Evolutionary conservation across 2,797 vertebrate species (phyloP).

Genomic region (Sparidentex hasta): DNA sequence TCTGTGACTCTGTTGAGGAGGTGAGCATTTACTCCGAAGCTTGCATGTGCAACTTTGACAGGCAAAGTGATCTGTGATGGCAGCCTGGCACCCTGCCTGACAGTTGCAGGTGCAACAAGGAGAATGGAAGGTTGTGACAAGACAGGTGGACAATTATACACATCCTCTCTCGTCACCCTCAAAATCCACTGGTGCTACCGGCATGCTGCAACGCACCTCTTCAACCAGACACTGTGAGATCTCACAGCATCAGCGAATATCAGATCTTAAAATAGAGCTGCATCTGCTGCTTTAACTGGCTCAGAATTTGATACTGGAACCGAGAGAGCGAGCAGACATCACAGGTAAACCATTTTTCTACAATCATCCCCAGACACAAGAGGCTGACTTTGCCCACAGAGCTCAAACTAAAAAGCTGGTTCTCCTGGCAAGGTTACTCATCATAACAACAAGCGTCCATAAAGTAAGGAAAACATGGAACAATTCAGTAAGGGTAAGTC

Average conservation of each 20-base stretch:
- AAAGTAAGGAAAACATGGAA: conserved; percentile 14
- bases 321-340: conserved; percentile 16
- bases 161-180: conserved; percentile 44
- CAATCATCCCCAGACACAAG: neutral
- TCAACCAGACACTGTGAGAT: conserved; percentile 23
- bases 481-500: neutral
- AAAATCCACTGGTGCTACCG: neutral
- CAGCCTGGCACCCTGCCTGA: conserved; percentile 58
- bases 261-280: conserved; percentile 61
- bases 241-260: conserved; percentile 61
- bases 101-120: conserved; percentile 68
- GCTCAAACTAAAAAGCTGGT: neutral
- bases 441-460: neutral
- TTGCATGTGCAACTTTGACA: conserved; percentile 20
- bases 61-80: conserved; percentile 16
- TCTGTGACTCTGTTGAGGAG: neutral
- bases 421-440: conserved; percentile 42
- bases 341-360: conserved; percentile 6
- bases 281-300: conserved; percentile 48
- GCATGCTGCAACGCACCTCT: conserved; percentile 17
- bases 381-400: neutral
- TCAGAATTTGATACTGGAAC: conserved; percentile 49
- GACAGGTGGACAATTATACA: conserved; percentile 49
- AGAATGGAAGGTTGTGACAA: conserved; percentile 55
- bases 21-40: conserved; percentile 3